Evolutionary conservation across 2,888 invertebrate species (phyloP).

Genomic region (Polyommatus iphigenia): DNA sequence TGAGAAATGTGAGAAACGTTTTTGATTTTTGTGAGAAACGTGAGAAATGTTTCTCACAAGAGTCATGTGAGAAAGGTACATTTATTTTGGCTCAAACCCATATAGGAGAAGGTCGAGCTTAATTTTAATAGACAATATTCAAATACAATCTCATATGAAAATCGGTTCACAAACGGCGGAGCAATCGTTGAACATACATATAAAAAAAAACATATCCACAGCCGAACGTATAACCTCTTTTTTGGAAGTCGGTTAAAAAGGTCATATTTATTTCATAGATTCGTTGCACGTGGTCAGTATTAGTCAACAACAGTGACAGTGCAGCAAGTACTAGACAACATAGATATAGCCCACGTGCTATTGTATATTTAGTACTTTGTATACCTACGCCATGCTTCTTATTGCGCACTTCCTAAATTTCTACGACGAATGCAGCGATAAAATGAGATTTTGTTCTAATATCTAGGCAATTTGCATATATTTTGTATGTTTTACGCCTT

Average conservation of each 20-base stretch:
- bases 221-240: too few species aligned
- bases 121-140: too few species aligned
- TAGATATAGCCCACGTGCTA: slow-evolving; percentile 64
- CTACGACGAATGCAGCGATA: slow-evolving; percentile 42
- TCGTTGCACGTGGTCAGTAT: background rate
- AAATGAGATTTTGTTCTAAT: background rate
- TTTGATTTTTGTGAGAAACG: too few species aligned
- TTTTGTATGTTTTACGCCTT: slow-evolving; percentile 54
- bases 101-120: background rate
- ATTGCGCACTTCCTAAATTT: slow-evolving; percentile 66
- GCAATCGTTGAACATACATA: too few species aligned
- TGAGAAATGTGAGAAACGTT: too few species aligned
- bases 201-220: too few species aligned
- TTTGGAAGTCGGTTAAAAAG: too few species aligned
- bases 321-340: slow-evolving; percentile 41
- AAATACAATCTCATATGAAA: background rate
- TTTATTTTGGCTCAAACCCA: too few species aligned
- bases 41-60: too few species aligned
- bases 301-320: slow-evolving; percentile 21
- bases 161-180: too few species aligned
- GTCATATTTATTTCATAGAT: background rate
- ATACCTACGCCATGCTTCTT: slow-evolving; percentile 60
- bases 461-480: background rate
- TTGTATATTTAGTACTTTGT: slow-evolving; percentile 49
- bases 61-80: too few species aligned